A percentile compares a stretch with the other conserved stretches of the same genome.
These are phyloP conservation scores for Orius laevigatus DNA, from an alignment of 1,140 invertebrate species.

Conservation along the genomic window DNA sequence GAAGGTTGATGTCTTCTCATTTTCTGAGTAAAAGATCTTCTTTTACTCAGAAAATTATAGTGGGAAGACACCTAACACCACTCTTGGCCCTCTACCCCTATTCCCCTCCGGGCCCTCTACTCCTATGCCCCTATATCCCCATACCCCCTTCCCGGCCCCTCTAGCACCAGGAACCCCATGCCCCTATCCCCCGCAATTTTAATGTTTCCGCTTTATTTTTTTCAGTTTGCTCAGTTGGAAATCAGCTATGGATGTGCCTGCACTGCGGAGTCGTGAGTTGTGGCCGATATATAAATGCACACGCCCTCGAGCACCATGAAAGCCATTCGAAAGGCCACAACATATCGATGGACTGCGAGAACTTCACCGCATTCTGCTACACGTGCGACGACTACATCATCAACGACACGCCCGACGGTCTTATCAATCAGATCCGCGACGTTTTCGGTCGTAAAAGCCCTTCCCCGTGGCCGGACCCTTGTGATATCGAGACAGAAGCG, in stretches of 20 bases:
- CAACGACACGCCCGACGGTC: slow-evolving; percentile 43
- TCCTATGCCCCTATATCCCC: too few relatives aligned
- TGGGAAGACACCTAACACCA: too few relatives aligned
- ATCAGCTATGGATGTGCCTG: slow-evolving; percentile 61
- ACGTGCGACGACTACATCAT: slow-evolving; percentile 64
- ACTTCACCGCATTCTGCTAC: slow-evolving; percentile 56
- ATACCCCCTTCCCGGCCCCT: too few relatives aligned
- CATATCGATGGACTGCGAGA: slow-evolving; percentile 60
- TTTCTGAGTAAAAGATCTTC: too few relatives aligned
- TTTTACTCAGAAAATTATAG: too few relatives aligned
- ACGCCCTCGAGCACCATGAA: slow-evolving; percentile 57
- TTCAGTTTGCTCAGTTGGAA: slow-evolving; percentile 47
- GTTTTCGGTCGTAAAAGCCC: not conserved
- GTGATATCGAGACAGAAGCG: not conserved
- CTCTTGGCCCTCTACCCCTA: too few relatives aligned
- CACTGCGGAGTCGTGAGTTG: slow-evolving; percentile 56
- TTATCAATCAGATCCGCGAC: slow-evolving; percentile 12
- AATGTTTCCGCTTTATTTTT: too few relatives aligned
- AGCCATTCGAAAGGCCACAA: slow-evolving; percentile 38
- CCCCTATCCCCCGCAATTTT: too few relatives aligned
- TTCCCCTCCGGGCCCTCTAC: too few relatives aligned
- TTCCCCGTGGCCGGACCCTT: not conserved
- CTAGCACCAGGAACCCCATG: too few relatives aligned
- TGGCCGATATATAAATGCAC: slow-evolving; percentile 60
- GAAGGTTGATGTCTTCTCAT: too few relatives aligned